Base-by-base conservation (phyloP, 1,140 invertebrate species). In the Tribolium castaneum region DNA sequence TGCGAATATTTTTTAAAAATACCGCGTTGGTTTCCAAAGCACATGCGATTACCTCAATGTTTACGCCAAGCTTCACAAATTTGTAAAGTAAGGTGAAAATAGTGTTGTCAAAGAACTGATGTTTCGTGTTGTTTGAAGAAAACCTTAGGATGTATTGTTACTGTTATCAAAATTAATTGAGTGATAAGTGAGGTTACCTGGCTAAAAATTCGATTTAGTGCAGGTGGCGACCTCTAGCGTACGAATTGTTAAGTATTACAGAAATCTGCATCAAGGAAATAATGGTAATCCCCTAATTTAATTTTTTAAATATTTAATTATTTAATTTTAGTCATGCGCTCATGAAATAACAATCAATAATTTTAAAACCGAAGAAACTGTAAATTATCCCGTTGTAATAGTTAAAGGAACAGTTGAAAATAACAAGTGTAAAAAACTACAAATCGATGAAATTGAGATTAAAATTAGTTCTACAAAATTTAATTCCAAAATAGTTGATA, bases 271-370 rank as follows among this genome's bases (percentile, higher is more conserved):
- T 30, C 4, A 4, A 30, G 1, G 25, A 30, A 30, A 30, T n/a
- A n/a, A n/a, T 30, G 25, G 25, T 30, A 30, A 30, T n/a, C n/a
- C n/a, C 5, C n/a, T 45, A 45, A 45, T 45, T 39, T 7, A 1
- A 39, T 2, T 10, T 45, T 45, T 45, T 45, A 9, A 45, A 45
- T 45, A 45, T 9, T 45, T 6, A 45, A 45, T 45, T 45, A 10
- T 45, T 45, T n/a, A 45, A 45, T 76, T 77, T 22, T 54, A 78
- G 75, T 25, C 52, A 1, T 79, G 75, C 56, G 22, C 14, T 13
- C 75, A 77, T 19, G 39, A 34, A 75, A 78, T 82, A n/a, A 77
- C 76, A 34, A 77, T 83, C 14, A 34, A 77, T 10, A 83, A 83
- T 70, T 84, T 84, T 39, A 66, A 62, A 19, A 9, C 73, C 6